Conservation (phyloP, 2,113 vertebrate genomes). For the Pseudorasbora parva region DNA sequence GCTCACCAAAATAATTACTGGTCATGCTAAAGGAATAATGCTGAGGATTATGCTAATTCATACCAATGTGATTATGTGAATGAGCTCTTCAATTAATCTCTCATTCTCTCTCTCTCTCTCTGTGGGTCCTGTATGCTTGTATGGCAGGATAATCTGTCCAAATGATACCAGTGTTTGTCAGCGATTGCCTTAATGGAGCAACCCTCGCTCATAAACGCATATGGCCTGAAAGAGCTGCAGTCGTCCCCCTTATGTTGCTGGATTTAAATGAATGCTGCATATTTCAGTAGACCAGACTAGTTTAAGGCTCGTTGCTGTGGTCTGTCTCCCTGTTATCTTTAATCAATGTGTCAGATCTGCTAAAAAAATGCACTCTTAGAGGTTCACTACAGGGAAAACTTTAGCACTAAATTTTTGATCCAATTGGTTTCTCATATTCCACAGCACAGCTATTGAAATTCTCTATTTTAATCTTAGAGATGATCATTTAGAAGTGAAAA, state of each 20-base stretch:
- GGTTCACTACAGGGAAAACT: not conserved
- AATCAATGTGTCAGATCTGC: constrained; percentile 7
- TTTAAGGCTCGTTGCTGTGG: not conserved
- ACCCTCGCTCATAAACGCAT: constrained; percentile 9
- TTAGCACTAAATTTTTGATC: not conserved
- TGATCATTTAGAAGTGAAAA: not conserved
- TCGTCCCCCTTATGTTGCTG: constrained; percentile 16
- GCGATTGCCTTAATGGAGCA: constrained; percentile 14
- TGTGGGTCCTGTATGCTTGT: constrained; percentile 7
- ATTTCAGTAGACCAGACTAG: constrained; percentile 21
- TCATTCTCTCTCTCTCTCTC: too few relatives aligned
- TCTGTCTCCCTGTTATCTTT: not conserved
- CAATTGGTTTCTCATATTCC: not conserved
- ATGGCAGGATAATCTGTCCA: constrained; percentile 45
- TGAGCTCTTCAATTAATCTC: constrained; percentile 1
- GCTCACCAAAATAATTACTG: constrained; percentile 39
- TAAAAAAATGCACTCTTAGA: not conserved
- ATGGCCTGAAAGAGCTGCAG: constrained; percentile 24
- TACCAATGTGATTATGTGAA: constrained; percentile 39
- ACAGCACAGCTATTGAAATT: not conserved
- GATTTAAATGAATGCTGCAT: constrained; percentile 22
- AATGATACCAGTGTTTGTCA: constrained; percentile 44
- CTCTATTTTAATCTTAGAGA: not conserved
- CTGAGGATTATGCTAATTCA: constrained; percentile 45
- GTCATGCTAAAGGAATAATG: constrained; percentile 35